A percentile compares a stretch with the other conserved stretches of the same genome.
These are phyloP conservation scores for Sebastes cheni DNA, from an alignment of 2,797 vertebrate species.

Conservation along the genomic window DNA sequence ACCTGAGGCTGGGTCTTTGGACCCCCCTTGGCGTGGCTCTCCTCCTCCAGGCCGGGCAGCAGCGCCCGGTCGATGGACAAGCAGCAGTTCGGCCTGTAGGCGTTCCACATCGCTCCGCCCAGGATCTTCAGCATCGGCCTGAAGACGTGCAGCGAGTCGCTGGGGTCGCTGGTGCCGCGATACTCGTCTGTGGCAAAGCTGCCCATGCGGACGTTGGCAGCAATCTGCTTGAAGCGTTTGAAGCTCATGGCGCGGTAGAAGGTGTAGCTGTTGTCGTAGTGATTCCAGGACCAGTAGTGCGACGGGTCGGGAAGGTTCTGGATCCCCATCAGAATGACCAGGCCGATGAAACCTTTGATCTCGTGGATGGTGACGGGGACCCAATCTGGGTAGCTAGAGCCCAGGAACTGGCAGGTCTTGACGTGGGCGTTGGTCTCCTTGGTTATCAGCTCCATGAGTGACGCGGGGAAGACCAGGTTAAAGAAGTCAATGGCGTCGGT, in stretches of 20 bases:
- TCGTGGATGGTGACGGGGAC: slow-evolving; percentile 70
- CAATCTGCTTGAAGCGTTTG: slow-evolving; percentile 79
- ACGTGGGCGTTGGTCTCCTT: slow-evolving; percentile 79
- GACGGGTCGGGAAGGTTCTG: slow-evolving; percentile 73
- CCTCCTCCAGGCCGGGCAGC: slow-evolving; percentile 73
- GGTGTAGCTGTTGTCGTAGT: slow-evolving; percentile 75
- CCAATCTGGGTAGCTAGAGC: slow-evolving; percentile 62
- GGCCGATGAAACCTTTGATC: slow-evolving; percentile 81
- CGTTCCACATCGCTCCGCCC: slow-evolving; percentile 67
- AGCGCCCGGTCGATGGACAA: slow-evolving; percentile 79
- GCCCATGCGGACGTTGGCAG: slow-evolving; percentile 75
- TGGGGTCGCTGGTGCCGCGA: neutral
- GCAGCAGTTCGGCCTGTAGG: slow-evolving; percentile 80
- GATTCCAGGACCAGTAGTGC: slow-evolving; percentile 81
- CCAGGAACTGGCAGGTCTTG: slow-evolving; percentile 59
- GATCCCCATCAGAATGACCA: slow-evolving; percentile 82
- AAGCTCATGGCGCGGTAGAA: slow-evolving; percentile 81
- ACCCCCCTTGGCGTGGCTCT: slow-evolving; percentile 21
- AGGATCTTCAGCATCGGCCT: slow-evolving; percentile 76
- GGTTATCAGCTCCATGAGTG: slow-evolving; percentile 73
- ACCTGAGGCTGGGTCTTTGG: slow-evolving; percentile 72
- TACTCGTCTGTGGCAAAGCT: slow-evolving; percentile 52
- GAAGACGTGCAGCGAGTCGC: slow-evolving; percentile 75
- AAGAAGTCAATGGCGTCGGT: slow-evolving; percentile 83
- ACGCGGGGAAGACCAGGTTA: slow-evolving; percentile 74